Evolutionary conservation across 2,888 invertebrate species (phyloP), one percentile per base, ranked within the genome.

Genomic region (Gymnoscelis rufifasciata): DNA sequence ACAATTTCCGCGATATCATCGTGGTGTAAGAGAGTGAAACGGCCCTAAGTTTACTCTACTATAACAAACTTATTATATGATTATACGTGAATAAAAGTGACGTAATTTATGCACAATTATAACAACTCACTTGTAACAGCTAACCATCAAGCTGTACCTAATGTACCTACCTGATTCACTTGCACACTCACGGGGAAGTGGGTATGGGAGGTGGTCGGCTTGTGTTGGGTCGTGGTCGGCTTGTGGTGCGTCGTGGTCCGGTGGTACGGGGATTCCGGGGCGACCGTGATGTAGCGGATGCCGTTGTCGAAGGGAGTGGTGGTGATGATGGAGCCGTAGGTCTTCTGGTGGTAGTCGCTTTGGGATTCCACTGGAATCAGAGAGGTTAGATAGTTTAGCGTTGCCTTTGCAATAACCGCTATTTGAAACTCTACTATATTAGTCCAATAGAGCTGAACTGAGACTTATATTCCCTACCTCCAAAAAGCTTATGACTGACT

Each of bases 361-460:
- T 96, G 96, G 8, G 95, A 93, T 81, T 96, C 95, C 70, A 95
- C 96, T 96, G 84, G 8, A 90, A 46, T n/a, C n/a, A 12, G 11
- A 15, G 10, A 23, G 19, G 19, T n/a, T n/a, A n/a, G n/a, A n/a
- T n/a, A n/a, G n/a, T n/a, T n/a, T n/a, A n/a, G n/a, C n/a, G n/a
- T n/a, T n/a, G n/a, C n/a, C n/a, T n/a, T n/a, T n/a, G n/a, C n/a
- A n/a, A n/a, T n/a, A n/a, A n/a, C n/a, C n/a, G n/a, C n/a, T n/a
- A n/a, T n/a, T n/a, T n/a, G n/a, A n/a, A n/a, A n/a, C n/a, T n/a
- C n/a, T n/a, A n/a, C n/a, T n/a, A n/a, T n/a, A n/a, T n/a, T n/a
- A n/a, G n/a, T n/a, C n/a, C n/a, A n/a, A n/a, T n/a, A n/a, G n/a
- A n/a, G n/a, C n/a, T n/a, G n/a, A n/a, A n/a, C n/a, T n/a, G n/a